Evolutionary conservation across 2,113 vertebrate genomes (phyloP).

Genomic region (Plecotus auritus): DNA sequence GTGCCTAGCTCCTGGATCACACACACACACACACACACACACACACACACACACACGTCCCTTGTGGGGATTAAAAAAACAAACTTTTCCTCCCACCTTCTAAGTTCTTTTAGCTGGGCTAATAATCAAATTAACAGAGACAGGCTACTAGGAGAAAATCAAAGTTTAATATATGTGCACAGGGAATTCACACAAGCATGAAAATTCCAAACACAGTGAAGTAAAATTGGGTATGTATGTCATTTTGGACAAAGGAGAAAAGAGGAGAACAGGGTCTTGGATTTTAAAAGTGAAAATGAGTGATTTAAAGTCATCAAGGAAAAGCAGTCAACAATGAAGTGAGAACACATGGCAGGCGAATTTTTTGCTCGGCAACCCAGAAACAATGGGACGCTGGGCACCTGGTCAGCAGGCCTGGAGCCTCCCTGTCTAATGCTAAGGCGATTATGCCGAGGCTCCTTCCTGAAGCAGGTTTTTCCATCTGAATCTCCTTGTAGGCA

Average conservation of each 20-base stretch:
- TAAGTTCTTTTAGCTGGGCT: neutral
- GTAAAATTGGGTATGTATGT: neutral
- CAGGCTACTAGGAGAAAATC: neutral
- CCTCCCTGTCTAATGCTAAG: neutral
- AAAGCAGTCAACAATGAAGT: too few relatives aligned
- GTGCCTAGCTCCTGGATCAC: neutral
- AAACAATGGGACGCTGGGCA: neutral
- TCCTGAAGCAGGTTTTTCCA: neutral
- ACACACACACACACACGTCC: neutral
- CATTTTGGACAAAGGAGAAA: neutral
- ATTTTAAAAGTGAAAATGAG: neutral
- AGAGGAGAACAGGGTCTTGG: neutral
- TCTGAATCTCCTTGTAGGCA: neutral
- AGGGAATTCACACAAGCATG: neutral
- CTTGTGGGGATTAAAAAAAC: neutral
- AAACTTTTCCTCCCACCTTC: neutral
- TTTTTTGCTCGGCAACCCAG: neutral
- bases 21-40: neutral
- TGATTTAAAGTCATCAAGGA: neutral
- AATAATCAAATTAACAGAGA: neutral
- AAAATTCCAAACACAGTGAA: neutral
- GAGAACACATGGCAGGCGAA: neutral
- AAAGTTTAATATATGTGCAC: neutral
- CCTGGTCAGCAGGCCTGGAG: neutral
- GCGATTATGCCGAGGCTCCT: neutral